Evolutionary conservation across 2,113 vertebrate genomes (phyloP).

Genomic region (Helogale parvula): DNA sequence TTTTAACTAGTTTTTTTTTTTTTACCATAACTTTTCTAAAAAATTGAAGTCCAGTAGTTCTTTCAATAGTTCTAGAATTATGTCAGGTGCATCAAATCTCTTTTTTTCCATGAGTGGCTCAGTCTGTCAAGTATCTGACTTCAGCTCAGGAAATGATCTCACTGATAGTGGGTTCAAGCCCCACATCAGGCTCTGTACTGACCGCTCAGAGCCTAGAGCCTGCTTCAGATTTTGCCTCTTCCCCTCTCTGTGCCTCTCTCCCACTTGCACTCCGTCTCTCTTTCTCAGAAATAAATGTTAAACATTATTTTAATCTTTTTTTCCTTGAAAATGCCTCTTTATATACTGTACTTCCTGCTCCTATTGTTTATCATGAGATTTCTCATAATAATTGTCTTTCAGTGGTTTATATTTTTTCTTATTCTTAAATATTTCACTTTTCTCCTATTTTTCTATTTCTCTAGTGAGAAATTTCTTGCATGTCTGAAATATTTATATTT

Average conservation of each 20-base stretch:
- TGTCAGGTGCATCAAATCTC: not conserved
- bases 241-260: too few relatives aligned
- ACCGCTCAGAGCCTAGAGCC: too few relatives aligned
- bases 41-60: not conserved
- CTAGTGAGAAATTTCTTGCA: not conserved
- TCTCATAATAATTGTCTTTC: not conserved
- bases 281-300: too few relatives aligned
- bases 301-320: not conserved
- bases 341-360: not conserved
- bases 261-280: too few relatives aligned
- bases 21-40: not conserved
- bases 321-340: not conserved
- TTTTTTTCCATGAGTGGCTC: not conserved
- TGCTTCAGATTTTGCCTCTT: too few relatives aligned
- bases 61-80: not conserved
- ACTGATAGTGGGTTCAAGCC: too few relatives aligned
- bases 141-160: too few relatives aligned
- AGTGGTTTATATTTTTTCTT: not conserved
- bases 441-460: not conserved
- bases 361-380: not conserved
- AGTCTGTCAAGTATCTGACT: too few relatives aligned
- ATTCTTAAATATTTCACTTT: not conserved
- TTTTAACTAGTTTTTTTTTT: not conserved
- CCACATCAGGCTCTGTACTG: too few relatives aligned
- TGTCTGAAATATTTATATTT: not conserved